Evolutionary conservation across 1,140 invertebrate genomes (phyloP).

Genomic region (Odontomachus brunneus): DNA sequence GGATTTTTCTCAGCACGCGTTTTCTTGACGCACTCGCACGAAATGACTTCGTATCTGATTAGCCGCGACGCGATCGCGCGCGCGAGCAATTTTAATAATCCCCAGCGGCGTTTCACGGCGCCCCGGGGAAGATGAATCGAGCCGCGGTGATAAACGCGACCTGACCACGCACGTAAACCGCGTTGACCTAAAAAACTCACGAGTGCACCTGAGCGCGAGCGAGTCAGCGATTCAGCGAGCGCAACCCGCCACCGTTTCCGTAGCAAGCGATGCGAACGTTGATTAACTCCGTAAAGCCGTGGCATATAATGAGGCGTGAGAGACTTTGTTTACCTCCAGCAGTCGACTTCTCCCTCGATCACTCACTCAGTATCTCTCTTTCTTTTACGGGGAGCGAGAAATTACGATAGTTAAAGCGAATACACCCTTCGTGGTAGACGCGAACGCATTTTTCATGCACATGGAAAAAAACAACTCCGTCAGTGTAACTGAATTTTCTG

Average conservation of each 20-base stretch:
- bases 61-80: neutral
- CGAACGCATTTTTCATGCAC: neutral
- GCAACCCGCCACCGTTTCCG: no score
- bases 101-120: neutral
- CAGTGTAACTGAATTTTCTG: no score
- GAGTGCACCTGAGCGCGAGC: neutral
- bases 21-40: neutral
- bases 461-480: no score
- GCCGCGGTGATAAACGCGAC: constrained; percentile 21
- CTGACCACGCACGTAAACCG: constrained; percentile 30
- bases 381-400: no score
- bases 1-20: no score
- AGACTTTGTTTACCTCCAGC: constrained; percentile 2
- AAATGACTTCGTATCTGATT: constrained; percentile 30
- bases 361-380: no score
- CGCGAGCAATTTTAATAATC: constrained; percentile 28
- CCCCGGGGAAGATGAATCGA: constrained; percentile 34
- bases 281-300: neutral
- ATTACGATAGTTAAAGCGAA: neutral
- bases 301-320: neutral
- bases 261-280: neutral
- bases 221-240: constrained; percentile 13
- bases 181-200: constrained; percentile 42
- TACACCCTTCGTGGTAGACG: neutral
- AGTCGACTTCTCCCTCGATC: neutral